phyloP scores from a whole-genome alignment of 2,113 vertebrate genomes.

The Strix aluco region DNA sequence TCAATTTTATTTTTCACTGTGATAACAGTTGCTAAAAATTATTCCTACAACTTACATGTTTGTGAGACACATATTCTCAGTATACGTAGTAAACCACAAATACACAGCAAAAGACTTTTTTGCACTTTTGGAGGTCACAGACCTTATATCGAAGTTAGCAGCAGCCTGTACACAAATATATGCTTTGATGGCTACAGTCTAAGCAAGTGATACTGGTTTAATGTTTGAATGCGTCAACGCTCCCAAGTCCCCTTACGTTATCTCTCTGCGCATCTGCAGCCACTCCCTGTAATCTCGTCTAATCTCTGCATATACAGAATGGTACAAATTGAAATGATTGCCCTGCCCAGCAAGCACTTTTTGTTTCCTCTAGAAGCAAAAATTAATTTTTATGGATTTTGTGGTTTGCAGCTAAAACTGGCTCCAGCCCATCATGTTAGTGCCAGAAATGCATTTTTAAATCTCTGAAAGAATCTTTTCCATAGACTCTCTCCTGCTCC shows the following conservation, averaged over 20 bases:
- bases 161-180: not conserved
- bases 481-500: not conserved
- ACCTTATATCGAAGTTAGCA: not conserved
- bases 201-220: not conserved
- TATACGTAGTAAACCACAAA: not conserved
- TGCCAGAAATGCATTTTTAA: not conserved
- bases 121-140: not conserved
- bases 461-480: not conserved
- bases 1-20: not conserved
- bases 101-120: not conserved
- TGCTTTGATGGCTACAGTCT: not conserved
- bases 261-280: not conserved
- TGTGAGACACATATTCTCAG: not conserved
- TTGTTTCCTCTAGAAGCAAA: not conserved
- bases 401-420: slow-evolving; percentile 11
- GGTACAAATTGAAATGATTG: not conserved
- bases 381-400: slow-evolving; percentile 31
- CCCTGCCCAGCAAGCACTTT: not conserved
- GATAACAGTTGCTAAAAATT: slow-evolving; percentile 20
- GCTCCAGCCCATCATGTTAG: not conserved
- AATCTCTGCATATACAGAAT: not conserved
- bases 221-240: not conserved
- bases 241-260: not conserved
- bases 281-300: slow-evolving; percentile 16
- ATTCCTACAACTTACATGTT: not conserved